Percentiles rank a stretch among this genome's conserved stretches.
Evolutionary conservation across 2,797 vertebrate species (phyloP).

Genomic region (Fringilla coelebs): DNA sequence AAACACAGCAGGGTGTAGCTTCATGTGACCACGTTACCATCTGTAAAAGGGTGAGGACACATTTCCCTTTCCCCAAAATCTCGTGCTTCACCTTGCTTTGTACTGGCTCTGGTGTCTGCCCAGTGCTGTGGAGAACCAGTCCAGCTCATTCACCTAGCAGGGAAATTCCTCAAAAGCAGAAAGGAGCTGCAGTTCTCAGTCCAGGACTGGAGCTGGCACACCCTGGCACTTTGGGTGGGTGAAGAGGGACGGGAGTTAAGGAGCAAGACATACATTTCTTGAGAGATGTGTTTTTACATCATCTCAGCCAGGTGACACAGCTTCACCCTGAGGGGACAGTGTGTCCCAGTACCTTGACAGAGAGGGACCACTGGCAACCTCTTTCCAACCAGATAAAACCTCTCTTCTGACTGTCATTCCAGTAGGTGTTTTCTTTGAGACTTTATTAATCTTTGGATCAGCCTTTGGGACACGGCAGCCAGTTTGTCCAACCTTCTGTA

Average conservation of each 20-base stretch:
- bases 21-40: accelerated
- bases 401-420: neutral
- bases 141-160: neutral
- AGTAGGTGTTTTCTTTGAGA: neutral
- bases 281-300: neutral
- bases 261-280: neutral
- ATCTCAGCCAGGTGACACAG: neutral
- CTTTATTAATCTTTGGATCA: neutral
- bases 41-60: neutral
- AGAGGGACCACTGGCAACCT: neutral
- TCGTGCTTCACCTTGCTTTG: neutral
- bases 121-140: accelerated
- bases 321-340: neutral
- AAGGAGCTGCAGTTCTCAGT: neutral
- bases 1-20: neutral
- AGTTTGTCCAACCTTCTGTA: neutral
- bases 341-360: neutral
- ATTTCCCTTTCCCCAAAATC: neutral
- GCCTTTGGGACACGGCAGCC: neutral
- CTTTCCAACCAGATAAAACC: neutral
- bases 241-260: neutral
- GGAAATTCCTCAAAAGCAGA: neutral
- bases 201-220: neutral
- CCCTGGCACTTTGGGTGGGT: neutral
- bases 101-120: neutral